Evolutionary conservation across 1,140 invertebrate species (phyloP).

Genomic region (Euwallacea fornicatus): DNA sequence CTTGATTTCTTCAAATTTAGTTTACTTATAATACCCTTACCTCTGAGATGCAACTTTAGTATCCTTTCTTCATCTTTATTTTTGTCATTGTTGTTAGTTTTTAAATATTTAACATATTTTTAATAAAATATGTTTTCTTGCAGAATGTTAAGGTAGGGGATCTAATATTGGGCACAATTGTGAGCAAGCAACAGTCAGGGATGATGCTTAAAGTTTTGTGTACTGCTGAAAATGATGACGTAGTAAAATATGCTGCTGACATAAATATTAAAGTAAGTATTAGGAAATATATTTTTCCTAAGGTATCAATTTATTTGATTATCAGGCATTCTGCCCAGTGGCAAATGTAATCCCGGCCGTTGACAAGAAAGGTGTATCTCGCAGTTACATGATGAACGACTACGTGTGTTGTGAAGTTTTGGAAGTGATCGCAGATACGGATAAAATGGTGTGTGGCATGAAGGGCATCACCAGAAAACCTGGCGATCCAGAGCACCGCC

Average conservation of each 20-base stretch:
- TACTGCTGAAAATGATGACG: slow-evolving; percentile 67
- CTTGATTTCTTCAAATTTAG: no score
- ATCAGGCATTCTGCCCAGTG: slow-evolving; percentile 67
- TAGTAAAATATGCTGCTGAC: slow-evolving; percentile 77
- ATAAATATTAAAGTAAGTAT: slow-evolving; percentile 74
- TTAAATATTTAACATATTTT: slow-evolving; percentile 5
- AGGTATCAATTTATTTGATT: neutral
- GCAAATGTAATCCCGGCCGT: slow-evolving; percentile 73
- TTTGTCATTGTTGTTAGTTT: slow-evolving; percentile 11
- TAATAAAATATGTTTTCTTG: slow-evolving; percentile 26
- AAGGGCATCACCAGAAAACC: slow-evolving; percentile 68
- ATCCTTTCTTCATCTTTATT: no score
- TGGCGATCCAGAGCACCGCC: slow-evolving; percentile 67
- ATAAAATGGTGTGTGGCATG: slow-evolving; percentile 86
- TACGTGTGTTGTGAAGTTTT: slow-evolving; percentile 85
- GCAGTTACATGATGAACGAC: slow-evolving; percentile 79
- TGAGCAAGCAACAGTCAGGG: slow-evolving; percentile 69
- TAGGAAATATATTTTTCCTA: neutral
- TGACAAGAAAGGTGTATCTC: slow-evolving; percentile 78
- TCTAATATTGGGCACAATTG: slow-evolving; percentile 79
- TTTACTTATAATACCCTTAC: no score
- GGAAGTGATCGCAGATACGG: slow-evolving; percentile 80
- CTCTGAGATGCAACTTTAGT: neutral
- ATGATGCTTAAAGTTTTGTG: slow-evolving; percentile 82
- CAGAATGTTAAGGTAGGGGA: slow-evolving; percentile 81